Evolutionary conservation across 1,140 invertebrate species (phyloP), one percentile per base, ranked within the genome.

Genomic region (Oreohelix idahoensis): DNA sequence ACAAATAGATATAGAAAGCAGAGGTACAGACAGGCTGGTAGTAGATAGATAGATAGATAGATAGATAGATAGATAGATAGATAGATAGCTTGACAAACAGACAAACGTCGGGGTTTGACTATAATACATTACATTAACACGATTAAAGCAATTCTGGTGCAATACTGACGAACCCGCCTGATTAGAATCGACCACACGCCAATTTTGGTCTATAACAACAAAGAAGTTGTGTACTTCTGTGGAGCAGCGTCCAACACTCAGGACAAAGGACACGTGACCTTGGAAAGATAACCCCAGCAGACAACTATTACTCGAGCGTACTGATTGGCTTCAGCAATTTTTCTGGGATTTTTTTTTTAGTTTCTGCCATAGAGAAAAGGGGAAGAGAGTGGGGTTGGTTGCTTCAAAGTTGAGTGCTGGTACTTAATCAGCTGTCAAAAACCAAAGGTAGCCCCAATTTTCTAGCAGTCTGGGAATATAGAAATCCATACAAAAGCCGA

Each of bases 391-490:
- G 42, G 42, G 5, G 53, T 66, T 66, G 29, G 63, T 66, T 5
- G 29, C 63, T 20, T n/a, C 15, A 10, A 58, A 58, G 53, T 58
- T 58, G 63, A 66, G 63, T 66, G 63, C 29, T 23, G 20, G n/a
- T 66, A 66, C 63, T 66, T 66, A 66, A 66, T 66, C n/a, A 66
- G 63, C 29, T 66, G 63, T 66, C 63, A 66, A 32, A 58, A 66
- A 58, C 26, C n/a, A 32, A 66, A 66, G 29, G 63, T 66, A 5
- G n/a, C 17, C 63, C 29, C 63, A 66, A 32, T 66, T 66, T 2
- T 66, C 63, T 23, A n/a, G 63, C 63, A 11, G 63, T 32, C 63
- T 32, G 29, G 63, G 63, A 66, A 66, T 66, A 66, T 66, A 66
- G 29, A 66, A 58, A 58, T 58, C 53, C 20, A 58, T 23, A 58